phyloP scores from a whole-genome alignment of 2,888 invertebrate species.

The Napeogenes inachia region DNA sequence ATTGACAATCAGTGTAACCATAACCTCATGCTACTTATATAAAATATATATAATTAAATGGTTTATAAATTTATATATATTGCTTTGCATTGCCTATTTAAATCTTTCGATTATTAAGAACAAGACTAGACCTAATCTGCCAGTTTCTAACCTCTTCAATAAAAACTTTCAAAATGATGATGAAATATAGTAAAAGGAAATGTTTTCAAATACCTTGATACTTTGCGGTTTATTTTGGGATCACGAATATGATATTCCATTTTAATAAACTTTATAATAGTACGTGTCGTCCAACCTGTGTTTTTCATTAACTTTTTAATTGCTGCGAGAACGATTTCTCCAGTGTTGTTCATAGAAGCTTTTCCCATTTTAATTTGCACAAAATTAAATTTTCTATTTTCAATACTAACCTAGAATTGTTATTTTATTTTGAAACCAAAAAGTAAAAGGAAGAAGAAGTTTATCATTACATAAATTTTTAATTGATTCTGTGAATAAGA shows the following conservation, averaged over 20 bases:
- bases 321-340: slow-evolving; percentile 50
- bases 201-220: slow-evolving; percentile 43
- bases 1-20: too few relatives aligned
- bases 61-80: too few relatives aligned
- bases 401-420: background rate
- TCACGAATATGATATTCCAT: slow-evolving; percentile 46
- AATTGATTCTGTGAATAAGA: background rate
- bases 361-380: slow-evolving; percentile 24
- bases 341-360: slow-evolving; percentile 40
- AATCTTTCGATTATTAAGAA: too few relatives aligned
- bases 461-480: background rate
- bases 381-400: background rate
- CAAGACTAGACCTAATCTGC: too few relatives aligned
- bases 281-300: slow-evolving; percentile 56
- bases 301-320: slow-evolving; percentile 54
- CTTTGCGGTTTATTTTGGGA: slow-evolving; percentile 44
- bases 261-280: slow-evolving; percentile 58
- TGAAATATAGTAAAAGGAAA: too few relatives aligned
- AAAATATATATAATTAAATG: too few relatives aligned
- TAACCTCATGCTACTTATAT: too few relatives aligned
- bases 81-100: too few relatives aligned
- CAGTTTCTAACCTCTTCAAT: too few relatives aligned
- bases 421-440: background rate
- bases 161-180: too few relatives aligned
- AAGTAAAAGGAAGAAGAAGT: background rate